Evolutionary conservation across 1,140 invertebrate genomes (phyloP).

Genomic region (Lysiphlebus fabarum): DNA sequence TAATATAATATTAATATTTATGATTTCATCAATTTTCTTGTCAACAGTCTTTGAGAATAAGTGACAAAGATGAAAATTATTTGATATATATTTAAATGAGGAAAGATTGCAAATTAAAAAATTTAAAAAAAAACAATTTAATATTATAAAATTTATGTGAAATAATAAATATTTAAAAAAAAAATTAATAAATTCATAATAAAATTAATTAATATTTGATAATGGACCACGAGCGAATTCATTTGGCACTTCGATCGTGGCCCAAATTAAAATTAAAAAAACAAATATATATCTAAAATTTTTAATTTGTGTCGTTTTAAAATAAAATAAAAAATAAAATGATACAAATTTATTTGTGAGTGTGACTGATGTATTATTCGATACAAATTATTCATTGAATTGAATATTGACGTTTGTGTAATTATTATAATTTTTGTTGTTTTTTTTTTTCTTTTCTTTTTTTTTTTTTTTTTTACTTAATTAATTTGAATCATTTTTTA

Average conservation of each 20-base stretch:
- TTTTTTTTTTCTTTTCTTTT: background rate
- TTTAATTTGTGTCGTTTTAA: background rate
- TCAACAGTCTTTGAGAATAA: no score
- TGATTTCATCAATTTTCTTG: no score
- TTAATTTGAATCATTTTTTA: constrained; percentile 44
- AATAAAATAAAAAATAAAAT: constrained; percentile 10
- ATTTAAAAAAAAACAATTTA: no score
- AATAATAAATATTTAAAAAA: constrained; percentile 10
- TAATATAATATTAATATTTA: no score
- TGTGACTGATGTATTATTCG: constrained; percentile 21
- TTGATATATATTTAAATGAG: no score
- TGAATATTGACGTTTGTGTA: background rate
- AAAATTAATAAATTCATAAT: constrained; percentile 14
- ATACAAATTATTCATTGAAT: constrained; percentile 16
- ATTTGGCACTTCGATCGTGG: constrained; percentile 42
- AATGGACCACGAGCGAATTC: constrained; percentile 45
- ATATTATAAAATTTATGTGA: background rate
- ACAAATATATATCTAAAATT: background rate
- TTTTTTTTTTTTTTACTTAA: constrained; percentile 45
- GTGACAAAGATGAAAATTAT: no score
- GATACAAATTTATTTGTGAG: background rate
- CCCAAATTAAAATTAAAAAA: constrained; percentile 27
- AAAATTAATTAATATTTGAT: constrained; percentile 6
- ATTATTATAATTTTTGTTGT: constrained; percentile 5
- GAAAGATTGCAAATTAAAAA: no score